These are phyloP conservation scores for Acleris laterana DNA, from an alignment of 2,888 invertebrate genomes.

Conservation along the genomic window DNA sequence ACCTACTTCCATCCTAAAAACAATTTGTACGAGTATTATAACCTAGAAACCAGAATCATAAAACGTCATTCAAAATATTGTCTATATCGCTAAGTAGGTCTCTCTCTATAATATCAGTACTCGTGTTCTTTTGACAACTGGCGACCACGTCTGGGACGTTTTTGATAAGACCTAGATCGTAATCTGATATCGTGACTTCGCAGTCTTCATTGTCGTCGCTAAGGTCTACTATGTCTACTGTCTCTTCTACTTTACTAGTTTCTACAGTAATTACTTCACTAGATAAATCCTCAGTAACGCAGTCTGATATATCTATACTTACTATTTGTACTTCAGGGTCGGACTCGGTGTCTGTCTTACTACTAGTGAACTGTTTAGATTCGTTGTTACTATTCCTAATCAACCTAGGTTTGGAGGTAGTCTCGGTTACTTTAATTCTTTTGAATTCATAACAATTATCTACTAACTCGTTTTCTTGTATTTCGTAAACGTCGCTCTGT, in stretches of 20 bases:
- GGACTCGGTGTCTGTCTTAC: slow-evolving; percentile 60
- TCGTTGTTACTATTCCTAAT: slow-evolving; percentile 65
- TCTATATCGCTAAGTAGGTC: slow-evolving; percentile 63
- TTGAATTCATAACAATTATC: slow-evolving; percentile 76
- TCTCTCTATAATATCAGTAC: slow-evolving; percentile 50
- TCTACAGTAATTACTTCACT: slow-evolving; percentile 69
- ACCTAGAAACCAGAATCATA: slow-evolving; percentile 54
- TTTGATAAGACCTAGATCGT: slow-evolving; percentile 62
- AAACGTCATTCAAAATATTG: slow-evolving; percentile 61
- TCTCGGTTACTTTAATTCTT: slow-evolving; percentile 66
- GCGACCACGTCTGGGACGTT: slow-evolving; percentile 78
- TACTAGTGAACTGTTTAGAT: slow-evolving; percentile 47
- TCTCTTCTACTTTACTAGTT: slow-evolving; percentile 54
- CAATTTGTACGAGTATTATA: slow-evolving; percentile 30
- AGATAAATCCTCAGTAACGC: slow-evolving; percentile 53
- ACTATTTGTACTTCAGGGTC: slow-evolving; percentile 76
- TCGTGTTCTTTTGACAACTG: slow-evolving; percentile 64
- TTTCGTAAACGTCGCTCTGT: slow-evolving; percentile 65
- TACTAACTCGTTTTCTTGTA: slow-evolving; percentile 68
- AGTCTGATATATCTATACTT: slow-evolving; percentile 57
- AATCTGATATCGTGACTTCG: slow-evolving; percentile 56
- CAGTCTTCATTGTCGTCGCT: slow-evolving; percentile 67
- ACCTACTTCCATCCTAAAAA: slow-evolving; percentile 6
- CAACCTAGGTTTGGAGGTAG: slow-evolving; percentile 65
- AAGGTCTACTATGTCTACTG: slow-evolving; percentile 69